Percentiles rank a stretch among this genome's conserved stretches.
Evolutionary conservation across 2,888 invertebrate species (phyloP).

Genomic region (Spisula solida): DNA sequence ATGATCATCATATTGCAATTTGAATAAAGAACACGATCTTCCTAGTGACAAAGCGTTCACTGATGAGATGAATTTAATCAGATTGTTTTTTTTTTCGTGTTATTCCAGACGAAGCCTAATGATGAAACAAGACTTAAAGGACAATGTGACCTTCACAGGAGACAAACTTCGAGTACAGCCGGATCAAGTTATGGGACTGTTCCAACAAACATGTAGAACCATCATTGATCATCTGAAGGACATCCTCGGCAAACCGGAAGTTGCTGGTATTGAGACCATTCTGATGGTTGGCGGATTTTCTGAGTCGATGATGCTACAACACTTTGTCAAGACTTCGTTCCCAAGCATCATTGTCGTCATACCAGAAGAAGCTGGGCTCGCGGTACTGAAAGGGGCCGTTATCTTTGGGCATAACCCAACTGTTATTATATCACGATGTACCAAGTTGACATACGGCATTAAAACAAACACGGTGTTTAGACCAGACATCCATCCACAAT

Average conservation of each 20-base stretch:
- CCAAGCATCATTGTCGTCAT: conserved; percentile 47
- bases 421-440: conserved; percentile 49
- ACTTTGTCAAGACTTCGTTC: conserved; percentile 44
- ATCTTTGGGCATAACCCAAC: conserved; percentile 63
- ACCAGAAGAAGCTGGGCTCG: conserved; percentile 59
- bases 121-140: conserved; percentile 44
- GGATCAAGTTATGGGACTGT: conserved; percentile 47
- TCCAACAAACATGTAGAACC: conserved; percentile 29
- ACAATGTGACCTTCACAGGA: conserved; percentile 60
- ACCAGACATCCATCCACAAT: conserved; percentile 38
- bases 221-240: conserved; percentile 54
- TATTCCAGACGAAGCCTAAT: conserved; percentile 39
- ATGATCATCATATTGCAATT: no score
- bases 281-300: conserved; percentile 69
- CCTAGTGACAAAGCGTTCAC: no score
- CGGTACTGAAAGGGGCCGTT: conserved; percentile 63
- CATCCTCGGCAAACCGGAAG: conserved; percentile 45
- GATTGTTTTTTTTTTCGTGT: neutral
- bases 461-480: conserved; percentile 48
- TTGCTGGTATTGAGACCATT: conserved; percentile 49
- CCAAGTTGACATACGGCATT: conserved; percentile 68
- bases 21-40: no score
- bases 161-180: conserved; percentile 60
- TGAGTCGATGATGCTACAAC: conserved; percentile 62
- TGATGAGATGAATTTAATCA: neutral